Conservation (phyloP, 2,797 vertebrate genomes). For the Gallinago stenura region DNA sequence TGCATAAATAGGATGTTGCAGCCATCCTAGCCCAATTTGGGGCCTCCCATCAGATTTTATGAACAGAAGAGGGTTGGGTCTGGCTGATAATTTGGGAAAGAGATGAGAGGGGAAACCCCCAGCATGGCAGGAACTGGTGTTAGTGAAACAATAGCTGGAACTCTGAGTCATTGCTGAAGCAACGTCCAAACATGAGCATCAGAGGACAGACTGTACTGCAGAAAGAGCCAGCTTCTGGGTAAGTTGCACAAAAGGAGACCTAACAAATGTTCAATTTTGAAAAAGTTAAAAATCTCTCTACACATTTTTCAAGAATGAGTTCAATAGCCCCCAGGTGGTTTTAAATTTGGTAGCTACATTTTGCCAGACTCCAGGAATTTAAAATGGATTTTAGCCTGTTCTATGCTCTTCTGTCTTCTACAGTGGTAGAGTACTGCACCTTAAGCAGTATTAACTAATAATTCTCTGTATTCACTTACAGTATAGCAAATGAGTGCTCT, state of each 20-base stretch:
- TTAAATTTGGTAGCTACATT: background rate
- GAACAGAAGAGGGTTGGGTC: background rate
- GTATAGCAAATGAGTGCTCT: background rate
- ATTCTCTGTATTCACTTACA: background rate
- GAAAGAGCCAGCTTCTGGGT: conserved; percentile 16
- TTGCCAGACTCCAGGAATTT: background rate
- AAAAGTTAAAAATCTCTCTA: background rate
- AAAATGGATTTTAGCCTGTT: background rate
- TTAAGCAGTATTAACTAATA: background rate
- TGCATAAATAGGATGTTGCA: background rate
- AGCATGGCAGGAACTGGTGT: background rate
- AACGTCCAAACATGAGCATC: conserved; percentile 20
- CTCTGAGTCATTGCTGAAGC: conserved; percentile 51
- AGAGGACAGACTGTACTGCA: conserved; percentile 43
- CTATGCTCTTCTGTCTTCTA: background rate
- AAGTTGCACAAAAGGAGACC: background rate
- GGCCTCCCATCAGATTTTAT: background rate
- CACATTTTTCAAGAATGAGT: background rate
- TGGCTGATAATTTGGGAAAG: conserved; percentile 31
- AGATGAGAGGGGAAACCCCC: conserved; percentile 49
- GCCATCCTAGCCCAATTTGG: background rate
- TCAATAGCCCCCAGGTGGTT: background rate
- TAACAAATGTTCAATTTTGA: background rate
- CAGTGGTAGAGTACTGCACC: background rate
- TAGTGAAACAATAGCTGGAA: conserved; percentile 64